Evolutionary conservation across 2,797 vertebrate species (phyloP).

Genomic region (Hydrophis major): DNA sequence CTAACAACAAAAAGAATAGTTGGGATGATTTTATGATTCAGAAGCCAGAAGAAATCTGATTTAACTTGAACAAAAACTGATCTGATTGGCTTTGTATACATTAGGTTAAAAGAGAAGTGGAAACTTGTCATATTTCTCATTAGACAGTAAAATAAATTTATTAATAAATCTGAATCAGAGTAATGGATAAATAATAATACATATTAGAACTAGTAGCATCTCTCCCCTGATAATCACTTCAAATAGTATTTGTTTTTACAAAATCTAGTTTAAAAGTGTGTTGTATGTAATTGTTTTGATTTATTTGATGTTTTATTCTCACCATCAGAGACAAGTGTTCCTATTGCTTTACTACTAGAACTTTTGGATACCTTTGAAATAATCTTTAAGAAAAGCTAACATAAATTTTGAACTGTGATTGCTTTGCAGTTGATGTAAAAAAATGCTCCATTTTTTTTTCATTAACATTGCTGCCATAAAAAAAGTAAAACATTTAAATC

Average conservation of each 20-base stretch:
- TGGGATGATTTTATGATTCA: background rate
- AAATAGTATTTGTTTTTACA: background rate
- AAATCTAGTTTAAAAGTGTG: constrained; percentile 12
- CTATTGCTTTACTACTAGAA: background rate
- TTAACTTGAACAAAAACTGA: background rate
- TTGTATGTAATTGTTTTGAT: constrained; percentile 13
- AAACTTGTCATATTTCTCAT: no score
- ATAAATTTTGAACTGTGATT: background rate
- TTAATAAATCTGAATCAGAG: background rate
- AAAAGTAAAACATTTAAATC: constrained; percentile 22
- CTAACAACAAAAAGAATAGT: background rate
- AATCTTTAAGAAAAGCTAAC: background rate
- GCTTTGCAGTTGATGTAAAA: background rate
- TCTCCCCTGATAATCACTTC: background rate
- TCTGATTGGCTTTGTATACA: background rate
- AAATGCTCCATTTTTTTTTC: background rate
- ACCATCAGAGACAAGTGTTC: background rate
- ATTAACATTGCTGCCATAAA: background rate
- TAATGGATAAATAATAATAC: background rate
- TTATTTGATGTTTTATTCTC: constrained; percentile 13
- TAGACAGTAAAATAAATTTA: background rate
- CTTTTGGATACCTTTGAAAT: background rate
- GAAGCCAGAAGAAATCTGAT: background rate
- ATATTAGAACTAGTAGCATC: background rate
- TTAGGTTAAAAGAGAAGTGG: background rate